Base-by-base conservation (phyloP, 92 coral and sea anemone genomes). In the Epizoanthus rinbou region DNA sequence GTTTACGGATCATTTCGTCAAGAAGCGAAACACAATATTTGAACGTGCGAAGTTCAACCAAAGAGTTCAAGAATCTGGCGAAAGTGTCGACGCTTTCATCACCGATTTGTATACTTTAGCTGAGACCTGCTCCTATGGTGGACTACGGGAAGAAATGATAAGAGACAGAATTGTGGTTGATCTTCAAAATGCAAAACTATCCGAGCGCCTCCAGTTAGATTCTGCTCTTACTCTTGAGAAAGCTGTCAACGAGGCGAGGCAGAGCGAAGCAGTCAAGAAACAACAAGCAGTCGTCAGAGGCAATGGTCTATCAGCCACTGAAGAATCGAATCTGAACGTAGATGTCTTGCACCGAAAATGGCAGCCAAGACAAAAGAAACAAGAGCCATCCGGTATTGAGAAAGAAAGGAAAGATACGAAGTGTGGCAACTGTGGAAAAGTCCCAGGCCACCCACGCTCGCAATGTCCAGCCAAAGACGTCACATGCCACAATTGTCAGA, bases 131-230 rank as follows among this genome's bases (percentile, higher is more conserved):
- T 73, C 53, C 35, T 80, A 73, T 37, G 86, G 86, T 72, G 64
- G 64, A 43, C 89, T 89, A 21, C 43, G 25, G 16, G 89, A 86
- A 52, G 86, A 85, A 59, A 62, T 80, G 86, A 85, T 85, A 64
- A 33, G 89, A 66, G 91, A 90, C 53, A 82, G 84, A 6, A 87
- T 88, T 56, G 85, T 85, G 11, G 94, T 90, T 35, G 94, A 91
- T 50, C 84, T 91, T 17, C 87, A 35, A 68, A 81, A 91, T 59
- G 81, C 79, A 3, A 87, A 74, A 69, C 65, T 87, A 19, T 62
- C 89, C 8, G 89, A 90, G 56, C 84, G 80, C 76, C 63, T 85
- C 9, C 91, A 91, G 64, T 75, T 91, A 11, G 89, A 81, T 64
- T 60, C 91, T 5, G 75, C 59, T 6, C 73, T 87, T 8, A 85